Evolutionary conservation across 2,113 vertebrate species (phyloP), one percentile per base, ranked within the genome.

Genomic region (Scatophagus argus): DNA sequence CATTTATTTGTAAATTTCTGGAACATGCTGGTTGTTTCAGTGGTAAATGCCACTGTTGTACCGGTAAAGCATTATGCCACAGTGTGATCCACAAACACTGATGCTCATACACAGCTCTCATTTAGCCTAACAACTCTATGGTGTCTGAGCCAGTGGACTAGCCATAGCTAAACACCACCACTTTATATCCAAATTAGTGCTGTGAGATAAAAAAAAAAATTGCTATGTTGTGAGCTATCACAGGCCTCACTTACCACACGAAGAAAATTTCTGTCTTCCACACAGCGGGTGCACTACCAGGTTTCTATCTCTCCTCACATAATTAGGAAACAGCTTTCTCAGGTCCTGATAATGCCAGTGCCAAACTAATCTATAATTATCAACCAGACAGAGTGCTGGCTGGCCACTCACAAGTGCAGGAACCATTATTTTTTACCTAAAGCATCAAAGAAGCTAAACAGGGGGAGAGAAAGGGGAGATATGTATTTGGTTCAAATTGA

Each of bases 401-500:
- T 38, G 54, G 66, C 73, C 76, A 79, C 75, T 85, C 80, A 62
- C 84, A 87, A 85, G 58, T 77, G 66, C 44, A 56, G 69, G 64
- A 74, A 71, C 70, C 52, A 83, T 85, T 83, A 74, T 88, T 88
- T 84, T n/a, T 82, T 61, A 51, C 64, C 65, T 44, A 34, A 72
- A 88, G 83, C 74, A 70, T 87, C 61, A 85, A 91, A 88, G 74
- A 66, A 81, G 49, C 69, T 68, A 86, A 86, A 85, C 70, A 69
- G 74, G 71, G 55, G 31, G 32, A 74, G 73, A 77, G 63, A 86
- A 80, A 73, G 47, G 27, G 39, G 43, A 88, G 74, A 88, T 81
- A 51, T 87, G 87, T 87, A 82, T 82, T 87, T 89, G 84, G 56
- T 84, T 92, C 62, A 92, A 92, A 93, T 87, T 90, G 89, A 94